phyloP scores from a whole-genome alignment of 2,113 vertebrate species.

The Pogonocichla stellata region DNA sequence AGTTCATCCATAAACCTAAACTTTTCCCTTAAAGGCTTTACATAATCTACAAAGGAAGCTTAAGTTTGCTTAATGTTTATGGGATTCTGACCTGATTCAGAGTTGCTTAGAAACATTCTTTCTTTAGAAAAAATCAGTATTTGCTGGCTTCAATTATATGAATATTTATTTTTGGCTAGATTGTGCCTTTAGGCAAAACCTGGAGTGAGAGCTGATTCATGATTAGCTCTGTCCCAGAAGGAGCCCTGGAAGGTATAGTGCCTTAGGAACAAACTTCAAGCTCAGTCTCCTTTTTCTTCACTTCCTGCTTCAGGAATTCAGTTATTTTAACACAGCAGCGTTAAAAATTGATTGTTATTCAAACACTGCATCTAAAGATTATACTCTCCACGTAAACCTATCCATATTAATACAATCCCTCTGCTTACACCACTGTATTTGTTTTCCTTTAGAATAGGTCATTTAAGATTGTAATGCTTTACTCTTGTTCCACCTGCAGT shows the following conservation, averaged over 20 bases:
- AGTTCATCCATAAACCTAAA: not conserved
- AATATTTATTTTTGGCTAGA: conserved; percentile 4
- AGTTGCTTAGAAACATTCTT: not conserved
- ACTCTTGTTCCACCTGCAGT: not conserved
- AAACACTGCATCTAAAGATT: not conserved
- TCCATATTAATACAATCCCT: not conserved
- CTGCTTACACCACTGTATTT: not conserved
- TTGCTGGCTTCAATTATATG: not conserved
- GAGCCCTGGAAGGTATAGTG: not conserved
- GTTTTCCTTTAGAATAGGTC: not conserved
- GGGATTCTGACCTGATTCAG: not conserved
- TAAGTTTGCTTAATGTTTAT: not conserved
- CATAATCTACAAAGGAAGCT: not conserved
- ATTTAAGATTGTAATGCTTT: not conserved
- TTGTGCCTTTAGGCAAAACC: not conserved
- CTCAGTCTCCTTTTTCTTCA: not conserved
- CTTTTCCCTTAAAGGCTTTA: not conserved
- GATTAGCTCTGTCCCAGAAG: conserved; percentile 7
- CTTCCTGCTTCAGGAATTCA: not conserved
- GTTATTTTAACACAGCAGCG: not conserved
- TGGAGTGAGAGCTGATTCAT: not conserved
- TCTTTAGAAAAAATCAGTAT: not conserved
- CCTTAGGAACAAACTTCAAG: not conserved
- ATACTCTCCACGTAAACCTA: not conserved
- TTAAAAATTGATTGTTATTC: not conserved